Base-by-base conservation (phyloP, 2,113 vertebrate genomes). In the Phycodurus eques region DNA sequence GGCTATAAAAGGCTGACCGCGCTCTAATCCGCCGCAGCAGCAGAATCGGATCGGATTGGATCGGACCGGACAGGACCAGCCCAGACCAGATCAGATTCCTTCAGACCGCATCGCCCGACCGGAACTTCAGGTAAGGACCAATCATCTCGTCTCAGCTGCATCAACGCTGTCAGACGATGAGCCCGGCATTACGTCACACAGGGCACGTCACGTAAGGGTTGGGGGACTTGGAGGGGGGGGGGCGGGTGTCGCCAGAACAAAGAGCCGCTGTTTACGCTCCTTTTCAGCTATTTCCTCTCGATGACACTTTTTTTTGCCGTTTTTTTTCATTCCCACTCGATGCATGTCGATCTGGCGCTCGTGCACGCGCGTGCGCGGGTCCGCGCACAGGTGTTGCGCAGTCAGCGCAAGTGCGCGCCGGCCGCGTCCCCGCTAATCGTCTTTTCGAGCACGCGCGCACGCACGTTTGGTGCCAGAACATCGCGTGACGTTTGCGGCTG, bases 11-110 rank as follows among this genome's bases (percentile, higher is more conserved):
- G 5, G 15, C 67, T 11, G 57, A 14, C 53, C 42, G 71, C 42
- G 71, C 76, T 79, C 73, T 87, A 86, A 86, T 88, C 84, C 72
- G 61, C 87, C 79, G 71, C 79, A 87, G 77, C 44, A 77, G 53
- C 20, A 56, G 53, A 56, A 56, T 19, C n/a, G 70, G 31, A 19
- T 39, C 77, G 60, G 71, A 81, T 1, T 46, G 33, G 20, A 56
- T 20, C 20, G 68, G n/a, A 14, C 31, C 75, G 61, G 74, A 80
- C 1, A 43, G n/a, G n/a, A n/a, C n/a, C n/a, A n/a, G n/a, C n/a
- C n/a, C n/a, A n/a, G n/a, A n/a, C n/a, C n/a, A n/a, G n/a, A n/a
- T n/a, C n/a, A 31, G 27, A 14, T 61, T 17, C 31, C 62, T 33
- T 42, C 72, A 79, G 74, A 83, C 59, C 64, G 4, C 63, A 31